Evolutionary conservation across 2,888 invertebrate genomes (phyloP).

Genomic region (Horisme vitalbata): DNA sequence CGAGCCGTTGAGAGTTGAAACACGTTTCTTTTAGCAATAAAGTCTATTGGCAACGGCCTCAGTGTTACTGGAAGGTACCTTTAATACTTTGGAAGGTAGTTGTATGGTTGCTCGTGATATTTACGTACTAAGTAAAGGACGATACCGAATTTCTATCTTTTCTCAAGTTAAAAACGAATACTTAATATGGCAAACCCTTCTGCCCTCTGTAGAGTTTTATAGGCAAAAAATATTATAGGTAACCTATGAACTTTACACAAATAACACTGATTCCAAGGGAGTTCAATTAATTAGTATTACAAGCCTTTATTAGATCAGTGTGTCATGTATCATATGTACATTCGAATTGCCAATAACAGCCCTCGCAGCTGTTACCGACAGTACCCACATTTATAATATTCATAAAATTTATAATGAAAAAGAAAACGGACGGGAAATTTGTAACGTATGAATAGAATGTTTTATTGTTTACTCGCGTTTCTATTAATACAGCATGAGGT

Average conservation of each 20-base stretch:
- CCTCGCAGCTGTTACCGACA: slow-evolving; percentile 40
- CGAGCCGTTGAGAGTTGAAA: slow-evolving; percentile 42
- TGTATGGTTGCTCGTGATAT: no score
- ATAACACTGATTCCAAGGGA: neutral
- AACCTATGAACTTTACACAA: no score
- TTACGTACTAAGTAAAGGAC: no score
- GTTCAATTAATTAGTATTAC: neutral
- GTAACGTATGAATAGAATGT: slow-evolving; percentile 23
- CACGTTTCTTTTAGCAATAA: slow-evolving; percentile 51
- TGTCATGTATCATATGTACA: no score
- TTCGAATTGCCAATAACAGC: slow-evolving; percentile 38
- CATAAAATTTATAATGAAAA: slow-evolving; percentile 34
- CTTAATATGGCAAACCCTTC: no score
- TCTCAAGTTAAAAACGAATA: no score
- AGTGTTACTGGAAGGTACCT: slow-evolving; percentile 42
- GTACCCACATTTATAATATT: slow-evolving; percentile 32
- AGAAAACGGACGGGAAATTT: slow-evolving; percentile 19
- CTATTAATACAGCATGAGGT: slow-evolving; percentile 26
- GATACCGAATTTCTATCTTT: no score
- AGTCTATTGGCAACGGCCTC: slow-evolving; percentile 41
- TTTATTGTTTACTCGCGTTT: slow-evolving; percentile 31
- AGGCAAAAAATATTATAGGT: no score
- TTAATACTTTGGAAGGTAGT: slow-evolving; percentile 10
- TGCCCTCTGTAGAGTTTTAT: no score
- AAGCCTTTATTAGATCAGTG: slow-evolving; percentile 12